Conservation (phyloP, 2,888 invertebrate species). For the Beris morrisii region DNA sequence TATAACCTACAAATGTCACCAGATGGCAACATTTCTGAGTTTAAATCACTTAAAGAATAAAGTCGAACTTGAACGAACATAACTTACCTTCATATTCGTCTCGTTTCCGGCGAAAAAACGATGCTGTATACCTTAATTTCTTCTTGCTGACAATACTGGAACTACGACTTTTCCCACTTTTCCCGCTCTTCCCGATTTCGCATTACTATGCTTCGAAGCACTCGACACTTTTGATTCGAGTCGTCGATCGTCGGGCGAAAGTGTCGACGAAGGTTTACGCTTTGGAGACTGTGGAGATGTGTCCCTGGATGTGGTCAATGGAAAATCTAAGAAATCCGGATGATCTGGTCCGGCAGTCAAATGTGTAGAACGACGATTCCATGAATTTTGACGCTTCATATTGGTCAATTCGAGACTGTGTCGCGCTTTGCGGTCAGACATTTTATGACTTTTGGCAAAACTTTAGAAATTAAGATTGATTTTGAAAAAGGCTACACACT, state of each 20-base stretch:
- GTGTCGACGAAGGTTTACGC: slow-evolving; percentile 6
- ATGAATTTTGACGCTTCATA: slow-evolving; percentile 48
- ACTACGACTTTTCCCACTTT: slow-evolving; percentile 41
- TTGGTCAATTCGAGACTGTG: slow-evolving; percentile 30
- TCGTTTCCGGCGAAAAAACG: slow-evolving; percentile 51
- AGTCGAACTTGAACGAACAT: background rate
- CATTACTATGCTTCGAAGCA: slow-evolving; percentile 46
- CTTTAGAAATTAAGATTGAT: too few relatives aligned
- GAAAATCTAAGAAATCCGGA: slow-evolving; percentile 24
- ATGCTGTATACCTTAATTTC: slow-evolving; percentile 51
- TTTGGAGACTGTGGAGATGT: slow-evolving; percentile 24
- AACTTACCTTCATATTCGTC: slow-evolving; percentile 53
- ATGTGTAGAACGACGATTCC: slow-evolving; percentile 52
- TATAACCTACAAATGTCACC: too few relatives aligned
- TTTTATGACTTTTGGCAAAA: slow-evolving; percentile 1
- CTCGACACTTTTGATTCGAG: slow-evolving; percentile 49
- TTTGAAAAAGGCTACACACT: too few relatives aligned
- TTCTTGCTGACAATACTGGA: slow-evolving; percentile 43
- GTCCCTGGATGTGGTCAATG: background rate
- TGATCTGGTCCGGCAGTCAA: slow-evolving; percentile 43
- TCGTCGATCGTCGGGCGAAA: slow-evolving; percentile 39
- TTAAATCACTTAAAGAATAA: background rate
- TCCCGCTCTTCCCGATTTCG: slow-evolving; percentile 37
- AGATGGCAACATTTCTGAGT: too few relatives aligned
- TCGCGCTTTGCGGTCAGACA: slow-evolving; percentile 20